Base-by-base conservation (phyloP, 2,113 vertebrate genomes). In the Sterrhoptilus dennistouni region DNA sequence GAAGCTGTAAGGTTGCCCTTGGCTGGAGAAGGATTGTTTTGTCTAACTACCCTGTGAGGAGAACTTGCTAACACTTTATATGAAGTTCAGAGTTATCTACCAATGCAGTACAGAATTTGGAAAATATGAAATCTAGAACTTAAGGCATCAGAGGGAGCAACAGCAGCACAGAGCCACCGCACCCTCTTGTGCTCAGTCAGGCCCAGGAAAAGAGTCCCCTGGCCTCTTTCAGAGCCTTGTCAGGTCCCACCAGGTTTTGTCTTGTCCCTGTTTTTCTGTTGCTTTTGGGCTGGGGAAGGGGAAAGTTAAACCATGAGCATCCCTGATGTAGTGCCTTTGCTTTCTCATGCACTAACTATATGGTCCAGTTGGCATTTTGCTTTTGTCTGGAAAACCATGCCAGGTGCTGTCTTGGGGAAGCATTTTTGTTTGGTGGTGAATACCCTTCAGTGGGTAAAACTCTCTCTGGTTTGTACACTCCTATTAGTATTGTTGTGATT, bases 111-210 rank as follows among this genome's bases (percentile, higher is more conserved):
- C 36, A 61, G 36, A 29, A 40, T 63, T 18, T 40, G 36, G 12
- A 40, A 61, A 61, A 61, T 61, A 61, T 19, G 36, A 38, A 61
- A 40, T 17, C 25, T 38, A 61, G 12, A 38, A 38, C 36, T 38
- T 61, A 8, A 14, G 25, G 18, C 36, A 29, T 40, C 60, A 40
- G 59, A 61, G 16, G 18, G 21, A 57, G 4, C 10, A 49, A 61
- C 52, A 42, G 44, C 1, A 1, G 52, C 60, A 4, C 0, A 0
- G 42, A 65, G 52, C 61, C n/a, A 11, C n/a, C 2, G 4, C 24
- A 59, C 22, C 56, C 0, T 2, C 18, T 28, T 6, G 0, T 5
- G 10, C 40, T 4, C 27, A 12, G 29, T 31, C 52, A 29, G 24
- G 24, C 20, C 13, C 61, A 17, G 36, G 25, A 42, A 18, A 50